Base-by-base conservation (phyloP, 2,888 invertebrate species). In the Augiades crinisus region DNA sequence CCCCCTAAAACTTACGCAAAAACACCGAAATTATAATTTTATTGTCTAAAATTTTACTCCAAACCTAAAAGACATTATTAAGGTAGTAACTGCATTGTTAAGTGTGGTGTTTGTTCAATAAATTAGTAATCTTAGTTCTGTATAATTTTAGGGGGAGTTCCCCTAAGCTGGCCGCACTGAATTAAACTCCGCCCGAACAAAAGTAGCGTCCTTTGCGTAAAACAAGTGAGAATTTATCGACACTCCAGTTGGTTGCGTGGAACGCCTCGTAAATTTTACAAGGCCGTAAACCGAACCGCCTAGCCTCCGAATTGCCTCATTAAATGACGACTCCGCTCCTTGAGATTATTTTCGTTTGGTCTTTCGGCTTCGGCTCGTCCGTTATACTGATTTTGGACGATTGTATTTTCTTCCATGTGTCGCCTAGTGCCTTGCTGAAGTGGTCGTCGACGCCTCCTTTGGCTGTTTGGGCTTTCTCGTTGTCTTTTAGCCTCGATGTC, bases 401-500 rank as follows among this genome's bases (percentile, higher is more conserved):
- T 63, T 94, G 93, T 58, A 94, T 86, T 74, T 94, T 93, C 64
- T 92, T 91, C 97, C 96, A 97, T 7, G 96, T 96, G 61, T 95
- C 95, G 12, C 94, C 94, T 40, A 97, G 85, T 0, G 97, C 96
- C 91, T 96, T 97, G 64, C 96, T 96, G 87, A 97, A 97, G 76
- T 97, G 97, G 74, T 97, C 97, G 81, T 97, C 97, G 13, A 77
- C 80, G 22, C 76, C 78, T 58, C 75, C 81, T 34, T 67, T 72
- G 1, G 74, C 65, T 1, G 67, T 55, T 53, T 78, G 75, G 31
- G 68, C 59, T 60, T 80, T 82, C 31, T 90, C 81, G 27, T 60
- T 78, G 54, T 84, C 86, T 73, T 91, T 91, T 71, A 85, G 68
- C 38, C 91, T 91, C 19, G 92, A 92, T 53, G 92, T 92, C 71